Conservation (phyloP, 2,113 vertebrate species). For the Alectura lathami region DNA sequence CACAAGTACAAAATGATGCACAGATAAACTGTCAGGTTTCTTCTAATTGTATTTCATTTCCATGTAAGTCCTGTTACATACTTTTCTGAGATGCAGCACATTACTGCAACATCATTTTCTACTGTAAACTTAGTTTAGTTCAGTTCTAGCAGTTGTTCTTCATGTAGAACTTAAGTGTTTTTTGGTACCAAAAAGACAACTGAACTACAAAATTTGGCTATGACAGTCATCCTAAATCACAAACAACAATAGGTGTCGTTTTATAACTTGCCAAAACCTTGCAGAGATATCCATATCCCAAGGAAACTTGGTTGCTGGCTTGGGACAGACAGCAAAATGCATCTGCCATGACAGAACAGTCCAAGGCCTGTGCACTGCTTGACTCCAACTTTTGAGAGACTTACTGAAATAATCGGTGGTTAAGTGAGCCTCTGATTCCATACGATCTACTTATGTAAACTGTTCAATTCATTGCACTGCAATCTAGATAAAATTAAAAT, state of each 20-base stretch:
- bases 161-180: background rate
- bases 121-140: background rate
- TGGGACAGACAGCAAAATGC: background rate
- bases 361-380: background rate
- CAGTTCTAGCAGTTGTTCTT: background rate
- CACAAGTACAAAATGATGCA: slow-evolving; percentile 44
- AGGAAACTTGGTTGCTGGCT: background rate
- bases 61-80: background rate
- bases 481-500: background rate
- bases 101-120: background rate
- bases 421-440: slow-evolving; percentile 13
- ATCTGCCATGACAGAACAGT: accelerated
- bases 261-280: background rate
- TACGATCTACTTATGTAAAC: slow-evolving; percentile 29
- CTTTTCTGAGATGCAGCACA: background rate
- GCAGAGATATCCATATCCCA: background rate
- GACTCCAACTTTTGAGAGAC: background rate
- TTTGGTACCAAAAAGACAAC: slow-evolving; percentile 16
- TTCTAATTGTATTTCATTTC: background rate
- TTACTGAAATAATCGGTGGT: background rate
- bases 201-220: background rate
- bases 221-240: background rate
- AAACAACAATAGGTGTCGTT: background rate
- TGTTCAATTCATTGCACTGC: slow-evolving; percentile 19
- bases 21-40: slow-evolving; percentile 53